Percentiles rank a stretch among this genome's conserved stretches.
Evolutionary conservation across 1,140 invertebrate genomes (phyloP).

Genomic region (Drosophila subpulchrella): DNA sequence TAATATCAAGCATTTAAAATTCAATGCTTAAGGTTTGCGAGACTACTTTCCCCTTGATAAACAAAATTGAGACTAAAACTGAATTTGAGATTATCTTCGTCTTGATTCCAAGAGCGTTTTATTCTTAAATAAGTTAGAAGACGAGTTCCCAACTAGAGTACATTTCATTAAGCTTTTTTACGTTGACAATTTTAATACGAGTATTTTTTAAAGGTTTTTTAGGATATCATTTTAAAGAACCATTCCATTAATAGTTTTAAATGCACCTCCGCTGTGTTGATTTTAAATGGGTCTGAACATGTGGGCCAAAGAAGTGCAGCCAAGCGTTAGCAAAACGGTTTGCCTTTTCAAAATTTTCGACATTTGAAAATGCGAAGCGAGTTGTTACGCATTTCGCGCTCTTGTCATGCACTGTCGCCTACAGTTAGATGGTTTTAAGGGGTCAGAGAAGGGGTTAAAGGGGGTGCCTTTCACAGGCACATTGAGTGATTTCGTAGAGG

Average conservation of each 20-base stretch:
- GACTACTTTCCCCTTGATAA: too few relatives aligned
- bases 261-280: neutral
- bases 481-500: slow-evolving; percentile 31
- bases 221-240: neutral
- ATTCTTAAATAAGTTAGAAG: too few relatives aligned
- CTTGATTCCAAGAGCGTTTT: too few relatives aligned
- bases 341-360: slow-evolving; percentile 45
- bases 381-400: slow-evolving; percentile 50
- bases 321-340: slow-evolving; percentile 44
- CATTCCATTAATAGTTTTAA: neutral
- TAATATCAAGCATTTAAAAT: too few relatives aligned
- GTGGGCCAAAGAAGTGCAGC: slow-evolving; percentile 4
- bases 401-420: slow-evolving; percentile 52
- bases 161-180: too few relatives aligned
- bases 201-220: neutral
- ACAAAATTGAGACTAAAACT: too few relatives aligned
- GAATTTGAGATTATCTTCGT: too few relatives aligned
- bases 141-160: too few relatives aligned
- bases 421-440: neutral
- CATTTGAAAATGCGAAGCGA: slow-evolving; percentile 39
- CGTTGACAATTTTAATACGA: too few relatives aligned
- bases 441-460: neutral
- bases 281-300: slow-evolving; percentile 9
- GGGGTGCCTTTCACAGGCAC: neutral
- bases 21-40: too few relatives aligned